A percentile compares a stretch with the other conserved stretches of the same genome.
Conservation (phyloP, 2,888 invertebrate species). For the Meandrusa payeni region DNA sequence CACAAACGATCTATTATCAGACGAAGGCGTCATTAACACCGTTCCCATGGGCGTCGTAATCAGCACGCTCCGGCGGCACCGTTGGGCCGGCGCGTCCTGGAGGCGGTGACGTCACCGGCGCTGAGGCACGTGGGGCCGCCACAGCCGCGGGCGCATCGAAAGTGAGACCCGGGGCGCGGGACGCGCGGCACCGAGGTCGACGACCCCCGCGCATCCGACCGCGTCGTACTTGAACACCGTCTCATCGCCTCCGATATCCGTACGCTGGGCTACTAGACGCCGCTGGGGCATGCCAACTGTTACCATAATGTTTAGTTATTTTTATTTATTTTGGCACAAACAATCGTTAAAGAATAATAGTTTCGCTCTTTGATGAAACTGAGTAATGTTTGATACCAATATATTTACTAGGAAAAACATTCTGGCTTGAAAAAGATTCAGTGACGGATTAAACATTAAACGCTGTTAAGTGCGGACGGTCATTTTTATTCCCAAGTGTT, state of each 20-base stretch:
- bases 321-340: too few species aligned
- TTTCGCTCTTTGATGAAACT: too few species aligned
- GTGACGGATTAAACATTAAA: too few species aligned
- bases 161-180: constrained; percentile 59
- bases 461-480: too few species aligned
- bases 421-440: too few species aligned
- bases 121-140: constrained; percentile 73
- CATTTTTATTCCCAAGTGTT: too few species aligned
- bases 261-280: constrained; percentile 15
- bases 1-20: not conserved
- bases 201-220: constrained; percentile 71
- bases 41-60: constrained; percentile 66
- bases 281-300: too few species aligned
- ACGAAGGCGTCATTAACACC: constrained; percentile 35
- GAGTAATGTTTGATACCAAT: too few species aligned
- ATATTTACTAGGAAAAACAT: too few species aligned
- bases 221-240: constrained; percentile 73
- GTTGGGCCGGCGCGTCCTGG: constrained; percentile 50
- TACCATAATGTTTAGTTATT: too few species aligned
- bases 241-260: constrained; percentile 68
- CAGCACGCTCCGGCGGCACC: constrained; percentile 56
- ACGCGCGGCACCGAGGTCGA: constrained; percentile 54
- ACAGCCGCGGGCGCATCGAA: constrained; percentile 58
- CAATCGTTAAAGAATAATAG: too few species aligned
- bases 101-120: constrained; percentile 65